These are phyloP conservation scores for Martes martes DNA, from an alignment of 2,113 vertebrate species.

Conservation along the genomic window DNA sequence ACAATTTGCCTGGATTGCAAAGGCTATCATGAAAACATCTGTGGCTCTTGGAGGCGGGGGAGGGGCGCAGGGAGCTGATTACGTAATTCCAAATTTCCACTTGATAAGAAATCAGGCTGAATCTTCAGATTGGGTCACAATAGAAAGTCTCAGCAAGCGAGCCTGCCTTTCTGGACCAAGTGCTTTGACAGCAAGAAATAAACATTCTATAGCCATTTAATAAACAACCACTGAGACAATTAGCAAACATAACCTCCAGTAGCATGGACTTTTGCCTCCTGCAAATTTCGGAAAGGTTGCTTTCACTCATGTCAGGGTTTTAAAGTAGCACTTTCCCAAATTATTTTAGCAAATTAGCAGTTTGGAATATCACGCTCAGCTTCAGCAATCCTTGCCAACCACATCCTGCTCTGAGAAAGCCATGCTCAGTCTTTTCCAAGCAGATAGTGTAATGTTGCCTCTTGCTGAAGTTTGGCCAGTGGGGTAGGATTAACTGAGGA, in stretches of 20 bases:
- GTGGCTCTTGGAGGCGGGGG: background rate
- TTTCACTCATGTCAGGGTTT: conserved; percentile 41
- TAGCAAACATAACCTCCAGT: conserved; percentile 44
- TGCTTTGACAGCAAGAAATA: conserved; percentile 36
- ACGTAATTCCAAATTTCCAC: background rate
- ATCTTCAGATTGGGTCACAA: background rate
- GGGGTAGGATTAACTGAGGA: background rate
- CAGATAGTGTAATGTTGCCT: background rate
- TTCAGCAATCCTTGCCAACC: conserved; percentile 42
- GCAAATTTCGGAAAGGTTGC: conserved; percentile 35
- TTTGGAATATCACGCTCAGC: conserved; percentile 46
- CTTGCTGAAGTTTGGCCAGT: conserved; percentile 20
- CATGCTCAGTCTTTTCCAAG: background rate
- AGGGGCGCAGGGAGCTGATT: background rate
- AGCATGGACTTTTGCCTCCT: conserved; percentile 44
- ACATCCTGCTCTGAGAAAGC: conserved; percentile 38
- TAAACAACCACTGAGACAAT: conserved; percentile 55
- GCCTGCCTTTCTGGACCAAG: conserved; percentile 27
- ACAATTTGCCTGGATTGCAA: background rate
- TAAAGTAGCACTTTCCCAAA: conserved; percentile 69
- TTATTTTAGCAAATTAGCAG: conserved; percentile 67
- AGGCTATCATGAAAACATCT: background rate
- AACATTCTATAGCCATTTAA: conserved; percentile 33
- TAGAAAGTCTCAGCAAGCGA: background rate
- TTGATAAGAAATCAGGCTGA: background rate